Percentiles rank a stretch among this genome's conserved stretches.
phyloP scores from a whole-genome alignment of 2,797 vertebrate species.

The Streptopelia turtur region DNA sequence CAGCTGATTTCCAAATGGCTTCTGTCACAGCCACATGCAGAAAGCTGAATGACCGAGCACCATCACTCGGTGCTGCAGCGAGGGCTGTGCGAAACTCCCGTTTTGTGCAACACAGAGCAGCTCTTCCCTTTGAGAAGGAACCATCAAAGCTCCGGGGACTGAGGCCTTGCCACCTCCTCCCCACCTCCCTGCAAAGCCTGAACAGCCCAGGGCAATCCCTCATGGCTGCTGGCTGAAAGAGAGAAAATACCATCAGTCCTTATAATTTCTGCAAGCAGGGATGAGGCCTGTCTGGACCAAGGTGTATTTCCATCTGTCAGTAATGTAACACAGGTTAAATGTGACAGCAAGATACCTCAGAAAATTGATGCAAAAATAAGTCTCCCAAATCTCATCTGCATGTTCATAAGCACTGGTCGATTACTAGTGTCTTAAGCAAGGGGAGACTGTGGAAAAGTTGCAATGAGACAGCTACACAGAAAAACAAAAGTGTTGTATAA shows the following conservation, averaged over 20 bases:
- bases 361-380: not conserved
- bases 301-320: not conserved
- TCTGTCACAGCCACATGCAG: not conserved
- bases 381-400: not conserved
- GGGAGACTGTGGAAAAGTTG: not conserved
- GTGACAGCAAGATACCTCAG: not conserved
- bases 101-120: not conserved
- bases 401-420: not conserved
- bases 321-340: not conserved
- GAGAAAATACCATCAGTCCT: not conserved
- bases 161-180: not conserved
- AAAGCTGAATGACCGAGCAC: not conserved
- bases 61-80: rapidly evolving
- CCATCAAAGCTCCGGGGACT: not conserved
- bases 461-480: not conserved
- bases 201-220: not conserved
- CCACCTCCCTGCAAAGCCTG: not conserved
- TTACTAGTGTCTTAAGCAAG: not conserved
- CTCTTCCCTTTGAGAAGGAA: not conserved
- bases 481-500: conserved; percentile 20
- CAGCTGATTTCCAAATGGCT: not conserved
- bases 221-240: not conserved
- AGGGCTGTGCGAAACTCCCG: not conserved
- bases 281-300: not conserved
- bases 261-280: not conserved